Evolutionary conservation across 1,140 invertebrate genomes (phyloP), one percentile per base, ranked within the genome.

Genomic region (Pogonognathellus flavescens): DNA sequence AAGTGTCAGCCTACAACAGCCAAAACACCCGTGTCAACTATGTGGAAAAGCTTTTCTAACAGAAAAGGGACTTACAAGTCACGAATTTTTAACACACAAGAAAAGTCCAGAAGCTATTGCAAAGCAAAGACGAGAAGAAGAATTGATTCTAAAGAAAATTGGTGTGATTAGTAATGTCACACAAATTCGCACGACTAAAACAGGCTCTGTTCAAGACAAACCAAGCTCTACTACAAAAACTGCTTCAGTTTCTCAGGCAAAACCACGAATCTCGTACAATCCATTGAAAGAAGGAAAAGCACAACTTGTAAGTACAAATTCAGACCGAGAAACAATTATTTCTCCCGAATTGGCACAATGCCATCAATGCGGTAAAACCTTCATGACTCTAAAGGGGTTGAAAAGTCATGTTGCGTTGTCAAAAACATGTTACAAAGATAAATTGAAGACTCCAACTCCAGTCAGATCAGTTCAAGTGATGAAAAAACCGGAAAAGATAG

Each of bases 91-190:
- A 50, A 76, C 70, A n/a, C 70, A 76, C 16, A 76, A 76, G 31
- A n/a, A 31, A 49, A 49, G 31, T 76, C 70, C 70, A 50, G 70
- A 76, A 76, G 70, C 70, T 1, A 25, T 76, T 0, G 70, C 70
- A 2, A 41, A 76, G 7, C 70, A 76, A n/a, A 76, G 70, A 49
- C 31, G 49, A n/a, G 70, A 76, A 76, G 70, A 76, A 50, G 70
- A 76, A 31, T 76, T 76, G 70, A 76, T 76, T 76, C 31, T 76
- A 10, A 25, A 76, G 70, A 76, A 76, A 76, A 76, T 76, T 18
- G 70, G 70, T 8, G 70, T 76, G 13, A 6, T 76, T 41, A 49
- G 31, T n/a, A 16, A 31, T n/a, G 70, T 76, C 3, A 13, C 62
- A 31, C 22, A 25, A 7, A 20, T 25, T 13, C 14, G 14, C 11